These are phyloP conservation scores for Turritopsis dohrnii DNA, from an alignment of 30 jellyfish, hydroid and myxozoan species.

Conservation along the genomic window DNA sequence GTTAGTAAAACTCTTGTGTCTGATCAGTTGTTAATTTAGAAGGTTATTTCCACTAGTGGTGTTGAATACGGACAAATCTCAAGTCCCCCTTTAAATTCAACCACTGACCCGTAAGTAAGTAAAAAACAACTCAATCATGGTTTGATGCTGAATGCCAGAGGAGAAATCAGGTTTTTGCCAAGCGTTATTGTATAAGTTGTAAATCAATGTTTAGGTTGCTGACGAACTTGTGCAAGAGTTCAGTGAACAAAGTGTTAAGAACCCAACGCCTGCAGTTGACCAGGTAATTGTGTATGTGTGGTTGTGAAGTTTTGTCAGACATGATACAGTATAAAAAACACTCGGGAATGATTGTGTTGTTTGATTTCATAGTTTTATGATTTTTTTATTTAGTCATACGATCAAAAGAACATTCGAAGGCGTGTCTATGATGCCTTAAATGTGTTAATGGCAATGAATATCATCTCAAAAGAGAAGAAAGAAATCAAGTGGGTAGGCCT, in stretches of 20 bases:
- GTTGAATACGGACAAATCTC: too few species aligned
- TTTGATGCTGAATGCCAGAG: too few species aligned
- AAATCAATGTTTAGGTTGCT: slow-evolving; percentile 70
- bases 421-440: slow-evolving; percentile 99
- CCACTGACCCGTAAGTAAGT: too few species aligned
- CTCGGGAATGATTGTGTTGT: neutral
- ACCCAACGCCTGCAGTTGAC: slow-evolving; percentile 15
- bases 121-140: too few species aligned
- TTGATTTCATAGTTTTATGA: too few species aligned
- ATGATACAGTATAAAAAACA: too few species aligned
- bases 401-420: slow-evolving; percentile 93
- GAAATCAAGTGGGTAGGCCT: slow-evolving; percentile 99
- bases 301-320: too few species aligned
- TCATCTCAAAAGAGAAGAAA: slow-evolving; percentile 91
- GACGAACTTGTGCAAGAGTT: slow-evolving; percentile 98
- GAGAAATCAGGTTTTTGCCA: too few species aligned
- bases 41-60: too few species aligned
- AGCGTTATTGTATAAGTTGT: neutral
- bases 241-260: slow-evolving; percentile 57
- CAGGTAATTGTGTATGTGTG: slow-evolving; percentile 20
- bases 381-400: slow-evolving; percentile 59
- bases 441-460: slow-evolving; percentile 99
- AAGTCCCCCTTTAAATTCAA: too few species aligned
- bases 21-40: neutral
- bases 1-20: slow-evolving; percentile 17